Conservation (phyloP, 2,888 invertebrate species). For the Ernsta delagoae region DNA sequence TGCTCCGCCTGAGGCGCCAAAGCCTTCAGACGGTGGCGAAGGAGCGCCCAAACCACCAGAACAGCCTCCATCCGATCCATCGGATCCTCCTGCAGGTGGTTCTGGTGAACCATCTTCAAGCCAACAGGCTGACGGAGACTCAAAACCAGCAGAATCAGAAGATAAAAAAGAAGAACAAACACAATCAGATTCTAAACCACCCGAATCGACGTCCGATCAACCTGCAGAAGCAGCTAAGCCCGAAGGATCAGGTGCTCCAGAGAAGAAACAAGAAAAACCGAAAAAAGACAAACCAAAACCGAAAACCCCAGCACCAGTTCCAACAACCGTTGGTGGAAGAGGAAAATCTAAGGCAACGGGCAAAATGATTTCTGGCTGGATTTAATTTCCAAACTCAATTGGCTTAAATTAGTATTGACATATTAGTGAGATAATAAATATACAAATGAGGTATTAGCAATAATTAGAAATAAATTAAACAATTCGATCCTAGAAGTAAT, state of each 20-base stretch:
- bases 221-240: conserved; percentile 49
- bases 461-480: conserved; percentile 43
- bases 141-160: conserved; percentile 35
- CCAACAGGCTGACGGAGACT: conserved; percentile 23
- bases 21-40: conserved; percentile 18
- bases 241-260: conserved; percentile 36
- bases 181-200: conserved; percentile 53
- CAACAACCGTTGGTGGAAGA: conserved; percentile 78
- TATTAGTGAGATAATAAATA: conserved; percentile 65
- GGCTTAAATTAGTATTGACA: conserved; percentile 49
- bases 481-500: neutral
- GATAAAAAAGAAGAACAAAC: conserved; percentile 43
- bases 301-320: conserved; percentile 55
- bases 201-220: conserved; percentile 39
- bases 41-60: conserved; percentile 15
- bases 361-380: conserved; percentile 90
- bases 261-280: conserved; percentile 44
- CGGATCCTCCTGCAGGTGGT: conserved; percentile 24
- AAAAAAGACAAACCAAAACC: conserved; percentile 49
- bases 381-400: conserved; percentile 64
- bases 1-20: neutral
- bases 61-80: conserved; percentile 11
- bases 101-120: conserved; percentile 16
- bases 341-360: conserved; percentile 91
- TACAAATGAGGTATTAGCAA: conserved; percentile 55